These are phyloP conservation scores for Cirrhinus mrigala DNA, from an alignment of 2,797 vertebrate species.

Conservation along the genomic window DNA sequence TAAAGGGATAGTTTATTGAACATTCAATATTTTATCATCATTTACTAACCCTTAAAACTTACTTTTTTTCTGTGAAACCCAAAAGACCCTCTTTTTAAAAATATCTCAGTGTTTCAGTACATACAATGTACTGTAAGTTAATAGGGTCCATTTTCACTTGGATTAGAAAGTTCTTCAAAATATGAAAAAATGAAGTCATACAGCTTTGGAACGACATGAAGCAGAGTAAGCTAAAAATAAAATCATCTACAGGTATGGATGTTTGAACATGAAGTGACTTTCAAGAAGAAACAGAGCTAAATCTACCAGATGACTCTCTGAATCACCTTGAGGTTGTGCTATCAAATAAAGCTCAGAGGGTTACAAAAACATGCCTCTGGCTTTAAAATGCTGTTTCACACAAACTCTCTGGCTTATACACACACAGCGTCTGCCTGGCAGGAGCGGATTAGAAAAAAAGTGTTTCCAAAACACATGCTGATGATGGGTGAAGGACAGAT, in stretches of 20 bases:
- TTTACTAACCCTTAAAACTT: background rate
- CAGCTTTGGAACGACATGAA: background rate
- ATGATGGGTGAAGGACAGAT: constrained; percentile 48
- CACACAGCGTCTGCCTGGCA: constrained; percentile 50
- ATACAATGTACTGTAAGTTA: background rate
- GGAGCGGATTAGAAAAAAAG: constrained; percentile 58
- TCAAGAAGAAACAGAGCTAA: background rate
- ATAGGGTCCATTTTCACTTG: background rate
- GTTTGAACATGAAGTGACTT: constrained; percentile 3
- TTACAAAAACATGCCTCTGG: constrained; percentile 51
- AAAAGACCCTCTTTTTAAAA: background rate
- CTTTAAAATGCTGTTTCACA: constrained; percentile 8
- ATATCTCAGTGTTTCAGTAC: background rate
- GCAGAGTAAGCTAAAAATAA: constrained; percentile 11
- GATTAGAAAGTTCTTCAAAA: background rate
- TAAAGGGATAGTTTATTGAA: background rate
- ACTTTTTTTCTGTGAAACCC: background rate
- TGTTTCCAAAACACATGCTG: constrained; percentile 72
- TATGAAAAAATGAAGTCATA: background rate
- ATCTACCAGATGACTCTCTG: constrained; percentile 17
- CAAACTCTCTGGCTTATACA: constrained; percentile 43
- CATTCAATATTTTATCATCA: background rate
- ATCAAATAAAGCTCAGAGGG: constrained; percentile 68
- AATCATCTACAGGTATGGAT: background rate
- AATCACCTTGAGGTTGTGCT: constrained; percentile 61